Conservation (phyloP, 2,888 invertebrate species). For the Netelia virgata region DNA sequence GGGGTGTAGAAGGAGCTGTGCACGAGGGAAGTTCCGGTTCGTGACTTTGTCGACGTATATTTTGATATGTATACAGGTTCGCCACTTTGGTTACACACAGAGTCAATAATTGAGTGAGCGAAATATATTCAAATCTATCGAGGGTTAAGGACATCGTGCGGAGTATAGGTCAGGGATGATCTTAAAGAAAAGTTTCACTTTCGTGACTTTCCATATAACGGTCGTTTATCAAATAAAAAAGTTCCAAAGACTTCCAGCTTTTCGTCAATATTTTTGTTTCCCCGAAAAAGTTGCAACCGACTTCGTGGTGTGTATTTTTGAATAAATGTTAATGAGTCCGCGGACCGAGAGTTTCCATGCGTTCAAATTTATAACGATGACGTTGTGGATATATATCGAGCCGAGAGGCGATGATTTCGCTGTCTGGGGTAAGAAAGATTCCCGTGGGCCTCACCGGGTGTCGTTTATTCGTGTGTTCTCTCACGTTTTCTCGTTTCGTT, state of each 20-base stretch:
- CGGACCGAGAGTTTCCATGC: not conserved
- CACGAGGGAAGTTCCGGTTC: conserved; percentile 36
- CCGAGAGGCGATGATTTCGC: conserved; percentile 35
- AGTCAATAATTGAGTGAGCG: conserved; percentile 49
- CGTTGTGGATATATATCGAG: conserved; percentile 1
- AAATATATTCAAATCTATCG: conserved; percentile 19
- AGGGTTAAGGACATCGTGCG: conserved; percentile 43
- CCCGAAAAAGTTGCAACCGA: not conserved
- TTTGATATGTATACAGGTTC: conserved; percentile 8
- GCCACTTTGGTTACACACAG: conserved; percentile 37
- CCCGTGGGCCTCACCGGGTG: conserved; percentile 3
- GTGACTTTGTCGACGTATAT: conserved; percentile 43
- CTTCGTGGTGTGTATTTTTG: not conserved
- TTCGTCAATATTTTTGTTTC: not conserved
- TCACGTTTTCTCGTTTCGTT: conserved; percentile 21
- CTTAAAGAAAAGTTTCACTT: conserved; percentile 5
- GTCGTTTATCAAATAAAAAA: not conserved
- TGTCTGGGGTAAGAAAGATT: conserved; percentile 3
- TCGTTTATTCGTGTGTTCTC: conserved; percentile 8
- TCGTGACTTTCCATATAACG: not conserved
- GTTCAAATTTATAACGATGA: conserved; percentile 52
- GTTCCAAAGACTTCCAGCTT: not conserved
- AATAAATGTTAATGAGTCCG: not conserved
- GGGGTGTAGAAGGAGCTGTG: conserved; percentile 34
- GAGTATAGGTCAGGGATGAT: conserved; percentile 45